Evolutionary conservation across 1,140 invertebrate species (phyloP), one percentile per base, ranked within the genome.

Genomic region (Drosophila yakuba): DNA sequence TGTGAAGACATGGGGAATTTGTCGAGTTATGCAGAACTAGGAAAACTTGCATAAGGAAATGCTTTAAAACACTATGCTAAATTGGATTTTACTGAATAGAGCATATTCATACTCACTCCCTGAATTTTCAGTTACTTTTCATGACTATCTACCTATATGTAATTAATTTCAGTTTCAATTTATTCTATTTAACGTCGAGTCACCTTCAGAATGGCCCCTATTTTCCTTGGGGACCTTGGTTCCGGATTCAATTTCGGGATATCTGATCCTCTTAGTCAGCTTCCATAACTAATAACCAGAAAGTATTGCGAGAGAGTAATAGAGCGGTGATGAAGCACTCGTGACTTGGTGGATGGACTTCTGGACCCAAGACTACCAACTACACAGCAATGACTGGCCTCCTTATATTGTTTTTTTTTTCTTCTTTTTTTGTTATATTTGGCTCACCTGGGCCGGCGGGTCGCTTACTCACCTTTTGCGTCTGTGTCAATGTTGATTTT

Each of bases 401-500:
- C 43, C 4, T 23, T 45, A 20, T 44, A 32, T 8, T 32, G 7
- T 8, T 8, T 32, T 32, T 32, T 32, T 32, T 0, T 28, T 7
- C n/a, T 28, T 2, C 5, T 28, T 28, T 28, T 28, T 7, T 28
- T 28, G 1, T 32, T n/a, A 32, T 8, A 32, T 32, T 32, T 32
- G 8, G 32, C 23, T 15, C 14, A 36, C 10, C 15, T 36, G 32
- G 11, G 14, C 35, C 28, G n/a, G n/a, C 25, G 59, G 25, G 39
- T 68, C 68, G 55, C 67, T 73, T 77, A 38, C 74, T 74, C 60
- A 72, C 55, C 67, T 74, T 64, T 71, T 52, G 60, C 62, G 38
- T 62, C 68, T 68, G 73, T 85, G 81, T 85, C 81, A 85, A 85
- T 85, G 78, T 85, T 85, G 78, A 74, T 68, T 85, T 68, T 78